Conservation (phyloP, 1,140 invertebrate genomes). For the Metopolophium dirhodum region DNA sequence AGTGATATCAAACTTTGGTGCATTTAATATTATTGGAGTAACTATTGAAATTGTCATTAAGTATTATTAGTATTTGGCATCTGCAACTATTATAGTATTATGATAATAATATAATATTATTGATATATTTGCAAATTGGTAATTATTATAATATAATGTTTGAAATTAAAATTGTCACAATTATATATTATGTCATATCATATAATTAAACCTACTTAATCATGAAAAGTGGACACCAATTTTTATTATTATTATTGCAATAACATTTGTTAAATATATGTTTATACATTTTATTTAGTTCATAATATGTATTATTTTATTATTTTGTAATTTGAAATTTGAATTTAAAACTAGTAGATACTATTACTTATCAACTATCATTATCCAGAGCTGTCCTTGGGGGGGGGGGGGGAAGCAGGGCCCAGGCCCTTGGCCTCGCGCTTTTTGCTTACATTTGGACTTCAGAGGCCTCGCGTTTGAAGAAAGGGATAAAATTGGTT, state of each 20-base stretch:
- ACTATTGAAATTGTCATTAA: background rate
- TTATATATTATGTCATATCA: background rate
- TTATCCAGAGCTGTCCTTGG: too few species aligned
- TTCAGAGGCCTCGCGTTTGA: too few species aligned
- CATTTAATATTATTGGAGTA: background rate
- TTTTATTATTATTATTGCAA: background rate
- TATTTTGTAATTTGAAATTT: background rate
- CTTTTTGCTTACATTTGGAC: too few species aligned
- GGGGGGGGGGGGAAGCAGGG: too few species aligned
- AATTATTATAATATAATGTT: background rate
- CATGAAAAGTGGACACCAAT: background rate
- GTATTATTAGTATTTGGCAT: background rate
- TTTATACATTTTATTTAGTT: background rate
- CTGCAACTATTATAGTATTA: background rate
- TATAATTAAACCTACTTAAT: background rate
- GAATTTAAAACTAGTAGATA: background rate
- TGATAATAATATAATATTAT: background rate
- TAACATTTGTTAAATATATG: background rate
- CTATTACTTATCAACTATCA: too few species aligned
- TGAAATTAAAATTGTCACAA: background rate
- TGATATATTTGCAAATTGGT: background rate
- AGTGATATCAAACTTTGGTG: background rate
- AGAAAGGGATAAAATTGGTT: too few species aligned
- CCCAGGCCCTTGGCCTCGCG: too few species aligned
- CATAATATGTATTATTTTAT: background rate